Percentiles rank a stretch among this genome's conserved stretches.
phyloP scores from a whole-genome alignment of 2,113 vertebrate species.

The Otocyon megalotis region DNA sequence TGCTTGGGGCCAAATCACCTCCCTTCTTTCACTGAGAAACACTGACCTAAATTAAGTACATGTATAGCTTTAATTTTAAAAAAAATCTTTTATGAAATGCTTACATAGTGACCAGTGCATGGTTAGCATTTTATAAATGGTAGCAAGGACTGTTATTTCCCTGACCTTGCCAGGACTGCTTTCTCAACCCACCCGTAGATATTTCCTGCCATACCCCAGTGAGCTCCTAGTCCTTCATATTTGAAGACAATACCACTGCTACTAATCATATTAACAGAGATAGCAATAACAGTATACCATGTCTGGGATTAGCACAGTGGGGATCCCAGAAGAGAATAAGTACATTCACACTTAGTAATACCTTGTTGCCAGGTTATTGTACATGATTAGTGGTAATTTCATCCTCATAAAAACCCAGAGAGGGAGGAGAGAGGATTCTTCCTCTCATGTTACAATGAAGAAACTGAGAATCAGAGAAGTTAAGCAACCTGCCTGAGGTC shows the following conservation, averaged over 20 bases:
- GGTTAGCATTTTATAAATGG: background rate
- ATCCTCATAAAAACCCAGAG: background rate
- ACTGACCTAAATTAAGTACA: background rate
- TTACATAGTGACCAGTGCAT: background rate
- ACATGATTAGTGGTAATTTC: background rate
- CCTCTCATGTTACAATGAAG: background rate
- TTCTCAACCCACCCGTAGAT: background rate
- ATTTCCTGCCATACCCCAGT: background rate
- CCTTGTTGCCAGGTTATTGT: background rate
- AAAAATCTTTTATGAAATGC: background rate
- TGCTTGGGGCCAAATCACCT: background rate
- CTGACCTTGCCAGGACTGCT: background rate
- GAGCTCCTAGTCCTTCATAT: background rate
- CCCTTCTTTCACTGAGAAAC: background rate
- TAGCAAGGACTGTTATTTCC: background rate
- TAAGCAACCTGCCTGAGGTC: background rate
- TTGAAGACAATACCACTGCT: background rate
- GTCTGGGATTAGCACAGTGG: background rate
- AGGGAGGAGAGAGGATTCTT: background rate
- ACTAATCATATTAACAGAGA: background rate
- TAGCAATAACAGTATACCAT: fast-evolving
- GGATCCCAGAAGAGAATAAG: background rate
- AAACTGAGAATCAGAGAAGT: constrained; percentile 3
- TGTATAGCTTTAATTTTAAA: background rate
- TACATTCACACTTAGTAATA: background rate